These are phyloP conservation scores for Sciurus vulgaris DNA, from an alignment of 2,797 vertebrate genomes.

Conservation along the genomic window DNA sequence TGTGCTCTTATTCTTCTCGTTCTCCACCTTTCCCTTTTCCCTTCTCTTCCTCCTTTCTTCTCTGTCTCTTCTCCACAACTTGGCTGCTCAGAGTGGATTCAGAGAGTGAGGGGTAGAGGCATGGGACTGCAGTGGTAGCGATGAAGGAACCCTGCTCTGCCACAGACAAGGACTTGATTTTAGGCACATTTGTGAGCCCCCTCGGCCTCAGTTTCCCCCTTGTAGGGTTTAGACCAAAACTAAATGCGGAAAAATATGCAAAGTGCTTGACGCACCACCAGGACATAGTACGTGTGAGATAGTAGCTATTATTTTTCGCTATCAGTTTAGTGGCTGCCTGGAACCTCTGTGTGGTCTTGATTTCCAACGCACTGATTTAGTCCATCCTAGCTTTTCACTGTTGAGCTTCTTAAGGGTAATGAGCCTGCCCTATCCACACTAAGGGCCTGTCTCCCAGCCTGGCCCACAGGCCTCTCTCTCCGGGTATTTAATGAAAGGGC, in stretches of 20 bases:
- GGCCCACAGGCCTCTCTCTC: background rate
- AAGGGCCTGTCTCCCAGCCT: background rate
- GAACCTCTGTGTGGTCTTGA: background rate
- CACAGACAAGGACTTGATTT: no score
- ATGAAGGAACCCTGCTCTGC: accelerated
- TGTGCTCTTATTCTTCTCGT: no score
- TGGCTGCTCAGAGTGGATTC: accelerated
- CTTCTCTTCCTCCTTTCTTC: no score
- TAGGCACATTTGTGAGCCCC: background rate
- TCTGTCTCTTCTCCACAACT: background rate
- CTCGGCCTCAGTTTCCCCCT: background rate
- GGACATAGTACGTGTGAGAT: accelerated
- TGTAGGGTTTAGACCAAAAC: background rate
- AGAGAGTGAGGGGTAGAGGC: no score
- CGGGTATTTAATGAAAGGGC: no score
- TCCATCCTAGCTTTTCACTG: background rate
- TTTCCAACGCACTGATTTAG: background rate
- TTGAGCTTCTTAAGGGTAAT: accelerated
- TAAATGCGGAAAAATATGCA: background rate
- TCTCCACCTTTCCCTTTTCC: background rate
- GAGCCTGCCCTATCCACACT: background rate
- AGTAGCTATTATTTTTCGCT: background rate
- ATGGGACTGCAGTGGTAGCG: accelerated
- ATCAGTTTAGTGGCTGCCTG: background rate
- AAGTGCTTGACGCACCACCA: accelerated